Evolutionary conservation across 2,113 vertebrate genomes (phyloP), one percentile per base, ranked within the genome.

Genomic region (Rhineura floridana): DNA sequence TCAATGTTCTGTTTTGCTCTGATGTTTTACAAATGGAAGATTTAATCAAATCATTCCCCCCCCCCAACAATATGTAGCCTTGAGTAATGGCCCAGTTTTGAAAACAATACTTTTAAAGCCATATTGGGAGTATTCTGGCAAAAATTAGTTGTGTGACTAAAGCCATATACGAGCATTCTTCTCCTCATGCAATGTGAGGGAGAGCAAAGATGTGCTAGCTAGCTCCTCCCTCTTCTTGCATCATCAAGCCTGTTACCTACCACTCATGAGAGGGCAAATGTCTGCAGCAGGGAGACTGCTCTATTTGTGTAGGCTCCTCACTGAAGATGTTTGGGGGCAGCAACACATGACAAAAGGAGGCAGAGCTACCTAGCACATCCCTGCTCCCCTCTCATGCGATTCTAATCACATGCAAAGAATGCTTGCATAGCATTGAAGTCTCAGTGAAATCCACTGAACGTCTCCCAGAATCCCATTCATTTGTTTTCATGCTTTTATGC

Each of bases 1-100:
- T 81, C 55, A 62, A 8, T 72, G 36, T 72, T 72, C 25, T 72
- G 48, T 70, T 55, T 70, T 72, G 78, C 67, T 73, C 9, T n/a
- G 19, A 12, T 85, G n/a, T 70, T 81, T 87, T 81, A 81, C 39
- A 72, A 81, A 81, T 69, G 42, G 46, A 79, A 80, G 23, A 55
- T 52, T 70, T 6, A 72, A 72, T 70, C 36, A 86, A 63, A 63
- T 65, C 9, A 9, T 73, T 55, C n/a, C n/a, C n/a, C n/a, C n/a
- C n/a, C n/a, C n/a, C n/a, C 46, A 55, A n/a, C 21, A 36, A 39
- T 55, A 70, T 79, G 33, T 33, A 39, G 25, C 69, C 36, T n/a
- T 81, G 50, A 39, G 48, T 72, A 73, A 81, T 36, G 39, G 50
- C 25, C 67, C 36, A 70, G 39, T 81, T 81, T 62, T 81, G 78